These are phyloP conservation scores for Zootoca vivipara DNA, from an alignment of 2,113 vertebrate genomes.

Conservation along the genomic window DNA sequence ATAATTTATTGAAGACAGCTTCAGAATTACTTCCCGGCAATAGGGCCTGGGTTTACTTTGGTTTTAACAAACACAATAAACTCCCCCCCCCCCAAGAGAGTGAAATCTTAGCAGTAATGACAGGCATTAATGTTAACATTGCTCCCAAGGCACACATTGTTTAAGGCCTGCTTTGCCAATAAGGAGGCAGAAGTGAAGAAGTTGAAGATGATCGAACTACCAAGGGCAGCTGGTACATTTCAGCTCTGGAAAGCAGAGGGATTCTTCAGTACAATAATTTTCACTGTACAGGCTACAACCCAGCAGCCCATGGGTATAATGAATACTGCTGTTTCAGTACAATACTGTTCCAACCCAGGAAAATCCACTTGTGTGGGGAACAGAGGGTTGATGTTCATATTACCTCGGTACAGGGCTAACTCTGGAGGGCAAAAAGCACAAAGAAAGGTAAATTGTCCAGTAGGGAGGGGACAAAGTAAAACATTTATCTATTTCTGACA, in stretches of 20 bases:
- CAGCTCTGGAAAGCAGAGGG: not conserved
- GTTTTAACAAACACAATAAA: conserved; percentile 17
- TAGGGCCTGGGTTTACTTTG: not conserved
- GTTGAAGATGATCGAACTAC: not conserved
- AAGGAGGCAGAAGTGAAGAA: not conserved
- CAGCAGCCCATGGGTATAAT: not conserved
- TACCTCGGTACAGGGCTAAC: not conserved
- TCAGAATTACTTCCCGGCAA: not conserved
- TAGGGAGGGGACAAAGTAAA: not conserved
- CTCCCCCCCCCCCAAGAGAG: not conserved
- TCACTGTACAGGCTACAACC: not conserved
- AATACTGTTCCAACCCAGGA: not conserved
- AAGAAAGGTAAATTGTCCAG: not conserved
- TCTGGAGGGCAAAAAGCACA: not conserved
- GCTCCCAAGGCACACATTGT: not conserved
- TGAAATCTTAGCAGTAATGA: not conserved
- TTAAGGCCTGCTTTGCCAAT: not conserved
- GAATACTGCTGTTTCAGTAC: not conserved
- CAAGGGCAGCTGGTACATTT: not conserved
- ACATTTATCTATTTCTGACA: not conserved
- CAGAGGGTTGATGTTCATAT: not conserved
- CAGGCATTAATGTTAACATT: not conserved
- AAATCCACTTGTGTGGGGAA: not conserved
- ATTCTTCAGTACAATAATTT: not conserved
- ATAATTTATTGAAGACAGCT: not conserved